Evolutionary conservation across 2,888 invertebrate genomes (phyloP), one percentile per base, ranked within the genome.

Genomic region (Drosophila melanocephala): DNA sequence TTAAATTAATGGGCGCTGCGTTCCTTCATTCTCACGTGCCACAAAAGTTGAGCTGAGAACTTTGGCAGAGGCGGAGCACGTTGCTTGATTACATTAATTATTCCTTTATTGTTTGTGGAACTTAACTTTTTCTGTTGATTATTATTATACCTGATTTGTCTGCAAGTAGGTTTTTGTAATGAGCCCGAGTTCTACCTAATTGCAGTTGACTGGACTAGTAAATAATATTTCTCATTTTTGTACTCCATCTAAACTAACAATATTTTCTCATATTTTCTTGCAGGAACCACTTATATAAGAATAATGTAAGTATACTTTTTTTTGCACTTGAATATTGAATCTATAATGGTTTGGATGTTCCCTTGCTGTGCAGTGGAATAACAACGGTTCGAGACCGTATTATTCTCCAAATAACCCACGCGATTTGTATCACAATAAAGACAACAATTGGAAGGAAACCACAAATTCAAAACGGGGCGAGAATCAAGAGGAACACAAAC

Each of bases 21-120:
- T 72, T 75, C 75, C 79, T 86, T 75, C 73, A 69, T 85, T 79
- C 75, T 79, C 81, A 81, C 90, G 83, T 86, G 83, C 81, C 75
- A 28, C 67, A 53, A 80, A 83, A 83, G 71, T 76, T 73, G 67
- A 61, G 69, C 37, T 9, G 14, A 44, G 50, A 81, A 87, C 65
- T 83, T 86, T 86, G 56, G 47, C 51, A 70, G 58, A 66, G 59
- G 77, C 57, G 22, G 52, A 55, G 73, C 90, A 91, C 91, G 89
- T 91, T 81, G 80, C 83, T 72, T 88, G 89, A 92, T 92, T 92
- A 86, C 92, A 92, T 92, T 92, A 92, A 92, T 92, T 92, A 92
- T 92, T 92, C 92, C 84, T 83, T 85, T 83, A 84, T 89, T 88
- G 84, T 83, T 86, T 75, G 77, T 50, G 68, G 68, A 65, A 69